phyloP scores from a whole-genome alignment of 2,888 invertebrate species.

The Plemyria rubiginata region DNA sequence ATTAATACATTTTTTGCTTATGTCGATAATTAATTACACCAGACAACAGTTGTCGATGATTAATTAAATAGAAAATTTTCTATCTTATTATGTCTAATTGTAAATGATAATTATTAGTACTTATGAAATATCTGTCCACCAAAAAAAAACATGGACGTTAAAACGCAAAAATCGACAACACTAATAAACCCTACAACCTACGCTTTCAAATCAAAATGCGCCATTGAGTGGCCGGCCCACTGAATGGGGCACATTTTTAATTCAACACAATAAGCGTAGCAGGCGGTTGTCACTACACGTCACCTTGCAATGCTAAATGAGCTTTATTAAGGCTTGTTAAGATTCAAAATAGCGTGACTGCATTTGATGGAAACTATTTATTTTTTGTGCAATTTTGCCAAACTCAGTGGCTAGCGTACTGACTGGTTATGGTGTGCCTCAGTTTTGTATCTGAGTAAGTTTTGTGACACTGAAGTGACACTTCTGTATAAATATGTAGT shows the following conservation, averaged over 20 bases:
- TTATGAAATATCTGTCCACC: no score
- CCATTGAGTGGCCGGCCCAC: slow-evolving; percentile 56
- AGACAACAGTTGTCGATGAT: no score
- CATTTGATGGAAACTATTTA: no score
- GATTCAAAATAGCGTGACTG: slow-evolving; percentile 1
- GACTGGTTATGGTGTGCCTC: not conserved
- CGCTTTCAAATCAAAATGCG: slow-evolving; percentile 54
- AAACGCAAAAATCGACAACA: slow-evolving; percentile 30
- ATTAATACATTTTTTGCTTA: no score
- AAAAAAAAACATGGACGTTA: slow-evolving; percentile 7
- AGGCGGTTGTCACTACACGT: slow-evolving; percentile 7
- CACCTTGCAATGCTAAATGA: not conserved
- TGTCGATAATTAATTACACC: no score
- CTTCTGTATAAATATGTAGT: not conserved
- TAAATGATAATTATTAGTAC: no score
- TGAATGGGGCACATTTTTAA: slow-evolving; percentile 76
- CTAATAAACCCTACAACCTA: slow-evolving; percentile 53
- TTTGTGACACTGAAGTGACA: slow-evolving; percentile 1
- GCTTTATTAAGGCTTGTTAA: not conserved
- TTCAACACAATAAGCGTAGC: slow-evolving; percentile 67
- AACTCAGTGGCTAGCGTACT: not conserved
- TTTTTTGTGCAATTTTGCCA: no score
- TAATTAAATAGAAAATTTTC: no score
- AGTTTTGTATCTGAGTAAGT: not conserved
- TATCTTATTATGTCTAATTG: no score